Conservation (phyloP, 1,140 invertebrate genomes). For the Mactra quadrangularis region DNA sequence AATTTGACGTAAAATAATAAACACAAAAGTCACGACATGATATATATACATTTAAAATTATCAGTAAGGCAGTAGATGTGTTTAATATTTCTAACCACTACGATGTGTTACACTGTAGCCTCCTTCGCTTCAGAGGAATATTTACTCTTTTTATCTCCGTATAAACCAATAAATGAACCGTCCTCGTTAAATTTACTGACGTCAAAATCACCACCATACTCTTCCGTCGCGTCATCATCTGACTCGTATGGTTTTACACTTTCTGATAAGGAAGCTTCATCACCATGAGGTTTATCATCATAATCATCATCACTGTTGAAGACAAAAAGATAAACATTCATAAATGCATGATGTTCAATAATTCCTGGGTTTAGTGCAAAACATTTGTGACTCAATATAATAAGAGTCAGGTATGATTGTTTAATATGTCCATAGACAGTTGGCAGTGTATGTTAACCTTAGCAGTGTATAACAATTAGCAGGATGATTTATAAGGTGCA, state of each 20-base stretch:
- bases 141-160: constrained; percentile 72
- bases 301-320: constrained; percentile 46
- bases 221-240: constrained; percentile 66
- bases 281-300: constrained; percentile 68
- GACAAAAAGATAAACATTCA: too few species aligned
- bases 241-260: constrained; percentile 56
- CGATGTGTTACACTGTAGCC: constrained; percentile 37
- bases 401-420: too few species aligned
- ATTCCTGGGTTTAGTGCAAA: too few species aligned
- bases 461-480: too few species aligned
- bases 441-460: too few species aligned
- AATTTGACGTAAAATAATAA: too few species aligned
- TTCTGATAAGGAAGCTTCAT: constrained; percentile 66
- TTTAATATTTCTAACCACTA: background rate
- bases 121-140: constrained; percentile 48
- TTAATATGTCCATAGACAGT: too few species aligned
- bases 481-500: too few species aligned
- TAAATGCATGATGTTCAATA: too few species aligned
- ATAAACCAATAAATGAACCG: constrained; percentile 79
- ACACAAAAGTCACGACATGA: too few species aligned
- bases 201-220: constrained; percentile 75
- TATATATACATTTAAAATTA: too few species aligned
- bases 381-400: too few species aligned
- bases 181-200: constrained; percentile 79
- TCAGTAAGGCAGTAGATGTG: constrained; percentile 10